Conservation (phyloP, 2,888 invertebrate species). For the Drosophila neotestacea region DNA sequence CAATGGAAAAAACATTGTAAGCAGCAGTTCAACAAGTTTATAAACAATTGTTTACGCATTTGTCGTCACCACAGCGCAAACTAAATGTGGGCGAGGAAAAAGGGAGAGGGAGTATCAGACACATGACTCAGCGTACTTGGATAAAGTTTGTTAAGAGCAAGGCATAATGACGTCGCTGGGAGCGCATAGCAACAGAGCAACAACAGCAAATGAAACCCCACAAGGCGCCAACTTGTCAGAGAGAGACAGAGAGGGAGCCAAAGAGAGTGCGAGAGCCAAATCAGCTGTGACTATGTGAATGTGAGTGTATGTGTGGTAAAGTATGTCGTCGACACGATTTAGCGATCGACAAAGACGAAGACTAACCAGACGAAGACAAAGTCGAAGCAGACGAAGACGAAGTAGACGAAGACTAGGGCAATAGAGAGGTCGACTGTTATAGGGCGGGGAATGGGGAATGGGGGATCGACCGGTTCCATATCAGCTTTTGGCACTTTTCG, state of each 20-base stretch:
- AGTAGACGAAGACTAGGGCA: conserved; percentile 24
- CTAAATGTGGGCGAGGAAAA: conserved; percentile 4
- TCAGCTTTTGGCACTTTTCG: conserved; percentile 42
- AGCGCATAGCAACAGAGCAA: conserved; percentile 59
- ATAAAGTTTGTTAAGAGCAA: conserved; percentile 69
- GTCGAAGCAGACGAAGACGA: conserved; percentile 5
- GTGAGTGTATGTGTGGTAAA: conserved; percentile 7
- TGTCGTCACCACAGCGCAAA: conserved; percentile 57
- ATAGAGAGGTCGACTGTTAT: conserved; percentile 20
- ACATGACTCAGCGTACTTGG: conserved; percentile 57
- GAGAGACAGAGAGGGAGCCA: conserved; percentile 5
- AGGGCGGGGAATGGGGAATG: conserved; percentile 5
- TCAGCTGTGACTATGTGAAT: conserved; percentile 19
- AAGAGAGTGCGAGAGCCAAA: conserved; percentile 20
- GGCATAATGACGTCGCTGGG: conserved; percentile 55
- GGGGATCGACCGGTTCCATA: conserved; percentile 63
- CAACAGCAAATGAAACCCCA: conserved; percentile 38
- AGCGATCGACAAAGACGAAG: conserved; percentile 47
- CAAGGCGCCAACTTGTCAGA: conserved; percentile 32
- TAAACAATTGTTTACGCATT: conserved; percentile 33
- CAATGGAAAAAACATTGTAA: conserved; percentile 22
- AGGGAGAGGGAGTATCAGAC: neutral
- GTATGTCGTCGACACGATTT: conserved; percentile 51
- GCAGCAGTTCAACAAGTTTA: conserved; percentile 57
- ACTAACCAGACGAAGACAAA: conserved; percentile 8